Evolutionary conservation across 2,797 vertebrate species (phyloP), one percentile per base, ranked within the genome.

Genomic region (Choloepus didactylus): DNA sequence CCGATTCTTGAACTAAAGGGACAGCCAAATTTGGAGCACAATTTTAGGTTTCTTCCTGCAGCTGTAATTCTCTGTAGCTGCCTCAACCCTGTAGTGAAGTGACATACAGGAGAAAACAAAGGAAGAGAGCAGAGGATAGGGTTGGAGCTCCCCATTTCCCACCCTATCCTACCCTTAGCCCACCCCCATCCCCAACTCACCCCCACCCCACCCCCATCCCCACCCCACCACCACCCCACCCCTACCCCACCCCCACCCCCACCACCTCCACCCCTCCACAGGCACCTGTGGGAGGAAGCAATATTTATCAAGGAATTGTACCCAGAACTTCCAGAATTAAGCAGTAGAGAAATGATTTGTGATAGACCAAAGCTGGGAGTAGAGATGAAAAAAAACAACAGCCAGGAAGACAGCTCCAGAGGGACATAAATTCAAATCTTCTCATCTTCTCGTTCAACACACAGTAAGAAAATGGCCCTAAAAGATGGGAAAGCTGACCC

Each of bases 231-330:
- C 41, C 29, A 35, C 35, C 35, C 35, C 35, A 35, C 35, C 35
- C 35, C 35, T 35, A 35, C 35, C 35, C 35, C 35, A 35, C 6
- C 46, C 46, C 46, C 46, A 49, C 46, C 46, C 46, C 46, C 46
- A 49, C 54, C 6, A 31, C 9, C 62, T 41, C 29, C 1, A 25
- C 44, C 31, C 51, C 3, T n/a, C 21, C 64, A 15, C 9, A 16
- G 49, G 27, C 0, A 25, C 21, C 1, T 70, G 0, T 0, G 23
- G 56, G 9, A 60, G 25, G 29, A 8, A 80, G 9, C 1, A 3
- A 9, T 41, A 14, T 16, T 27, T 10, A 49, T 6, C 21, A 21
- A 64, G 49, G 60, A 72, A 21, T 25, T 11, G 0, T 19, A 60
- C 23, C n/a, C 66, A 29, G 0, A 29, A 64, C 66, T 80, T 46